phyloP scores from a whole-genome alignment of 1,140 invertebrate species.

The Cotesia chilonis region DNA sequence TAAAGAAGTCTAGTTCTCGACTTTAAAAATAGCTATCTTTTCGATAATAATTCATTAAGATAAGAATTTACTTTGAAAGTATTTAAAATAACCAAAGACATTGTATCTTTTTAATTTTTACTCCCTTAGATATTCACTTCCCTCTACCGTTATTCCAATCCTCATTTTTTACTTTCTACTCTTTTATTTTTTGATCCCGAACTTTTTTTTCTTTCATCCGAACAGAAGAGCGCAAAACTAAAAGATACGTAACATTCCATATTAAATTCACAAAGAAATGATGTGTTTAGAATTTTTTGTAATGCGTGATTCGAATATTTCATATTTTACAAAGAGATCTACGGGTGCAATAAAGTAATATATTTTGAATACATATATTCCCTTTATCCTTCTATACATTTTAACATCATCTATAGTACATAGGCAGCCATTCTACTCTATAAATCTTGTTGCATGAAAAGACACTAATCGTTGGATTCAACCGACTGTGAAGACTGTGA shows the following conservation, averaged over 20 bases:
- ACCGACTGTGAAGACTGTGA: not conserved
- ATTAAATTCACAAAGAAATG: not conserved
- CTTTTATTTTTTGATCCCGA: not conserved
- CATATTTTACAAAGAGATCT: not conserved
- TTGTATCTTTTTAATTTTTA: too few species aligned
- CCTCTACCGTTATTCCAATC: not conserved
- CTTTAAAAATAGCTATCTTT: not conserved
- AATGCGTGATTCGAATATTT: conserved; percentile 22
- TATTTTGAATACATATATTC: not conserved
- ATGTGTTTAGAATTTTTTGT: not conserved
- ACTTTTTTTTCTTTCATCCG: not conserved
- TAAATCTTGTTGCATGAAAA: conserved; percentile 7
- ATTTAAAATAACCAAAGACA: too few species aligned
- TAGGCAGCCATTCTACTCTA: not conserved
- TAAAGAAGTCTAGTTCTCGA: not conserved
- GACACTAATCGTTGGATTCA: not conserved
- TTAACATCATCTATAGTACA: too few species aligned
- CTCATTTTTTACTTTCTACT: not conserved
- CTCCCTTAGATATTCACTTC: too few species aligned
- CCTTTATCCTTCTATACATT: too few species aligned
- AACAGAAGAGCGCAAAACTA: conserved; percentile 1
- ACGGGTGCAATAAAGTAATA: not conserved
- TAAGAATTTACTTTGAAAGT: not conserved
- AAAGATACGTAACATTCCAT: conserved; percentile 11
- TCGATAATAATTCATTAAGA: not conserved